A percentile compares a stretch with the other conserved stretches of the same genome.
Conservation (phyloP, 1,140 invertebrate species). For the Monochamus saltuarius region DNA sequence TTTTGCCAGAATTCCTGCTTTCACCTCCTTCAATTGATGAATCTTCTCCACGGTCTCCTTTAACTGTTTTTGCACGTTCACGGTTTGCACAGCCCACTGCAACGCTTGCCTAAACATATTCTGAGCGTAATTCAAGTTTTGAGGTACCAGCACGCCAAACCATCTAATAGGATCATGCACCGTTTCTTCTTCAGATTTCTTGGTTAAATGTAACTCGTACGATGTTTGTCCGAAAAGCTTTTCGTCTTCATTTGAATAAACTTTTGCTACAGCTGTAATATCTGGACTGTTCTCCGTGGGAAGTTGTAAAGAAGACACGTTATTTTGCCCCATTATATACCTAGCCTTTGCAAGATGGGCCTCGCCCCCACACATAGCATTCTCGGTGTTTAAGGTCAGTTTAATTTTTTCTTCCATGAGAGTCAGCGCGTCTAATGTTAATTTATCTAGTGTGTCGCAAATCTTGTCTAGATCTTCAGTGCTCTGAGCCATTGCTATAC, state of each 20-base stretch:
- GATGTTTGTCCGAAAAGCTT: conserved; percentile 49
- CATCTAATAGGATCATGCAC: conserved; percentile 66
- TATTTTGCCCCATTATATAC: conserved; percentile 70
- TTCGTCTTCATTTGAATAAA: conserved; percentile 50
- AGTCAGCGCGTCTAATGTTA: conserved; percentile 62
- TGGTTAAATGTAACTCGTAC: conserved; percentile 37
- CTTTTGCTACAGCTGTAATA: conserved; percentile 57
- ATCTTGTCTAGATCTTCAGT: conserved; percentile 44
- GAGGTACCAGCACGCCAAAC: conserved; percentile 75
- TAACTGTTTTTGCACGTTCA: conserved; percentile 64
- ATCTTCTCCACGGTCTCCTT: conserved; percentile 52
- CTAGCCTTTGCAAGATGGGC: conserved; percentile 70
- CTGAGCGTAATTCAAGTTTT: conserved; percentile 67
- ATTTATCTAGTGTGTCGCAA: conserved; percentile 61
- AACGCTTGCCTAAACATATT: conserved; percentile 65
- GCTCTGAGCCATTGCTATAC: no score
- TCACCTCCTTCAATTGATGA: conserved; percentile 48
- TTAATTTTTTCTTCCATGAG: conserved; percentile 69
- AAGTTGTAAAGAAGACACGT: conserved; percentile 64
- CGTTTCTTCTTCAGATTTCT: conserved; percentile 47
- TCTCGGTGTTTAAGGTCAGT: conserved; percentile 65
- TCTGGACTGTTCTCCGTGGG: conserved; percentile 62
- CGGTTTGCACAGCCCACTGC: conserved; percentile 62
- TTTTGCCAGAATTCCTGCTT: conserved; percentile 14
- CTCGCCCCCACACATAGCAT: conserved; percentile 61